Evolutionary conservation across 2,888 invertebrate genomes (phyloP).

Genomic region (Hypselothyrea guttata): DNA sequence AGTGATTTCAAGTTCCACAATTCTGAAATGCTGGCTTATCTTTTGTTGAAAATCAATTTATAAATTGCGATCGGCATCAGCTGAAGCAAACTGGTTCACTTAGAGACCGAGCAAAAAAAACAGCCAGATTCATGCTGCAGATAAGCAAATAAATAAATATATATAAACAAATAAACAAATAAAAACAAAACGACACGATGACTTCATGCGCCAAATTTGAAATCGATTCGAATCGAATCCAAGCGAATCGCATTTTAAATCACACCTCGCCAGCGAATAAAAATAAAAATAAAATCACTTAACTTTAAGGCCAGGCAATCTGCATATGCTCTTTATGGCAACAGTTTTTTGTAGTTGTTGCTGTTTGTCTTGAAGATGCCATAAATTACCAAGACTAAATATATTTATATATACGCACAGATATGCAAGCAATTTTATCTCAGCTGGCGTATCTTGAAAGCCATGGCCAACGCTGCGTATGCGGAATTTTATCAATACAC

Average conservation of each 20-base stretch:
- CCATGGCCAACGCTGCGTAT: slow-evolving; percentile 55
- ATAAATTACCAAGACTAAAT: slow-evolving; percentile 45
- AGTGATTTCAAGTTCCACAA: not conserved
- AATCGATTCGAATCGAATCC: slow-evolving; percentile 23
- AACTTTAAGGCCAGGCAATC: slow-evolving; percentile 32
- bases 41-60: slow-evolving; percentile 46
- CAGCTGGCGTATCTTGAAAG: slow-evolving; percentile 50
- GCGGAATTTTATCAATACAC: slow-evolving; percentile 64
- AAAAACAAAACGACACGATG: slow-evolving; percentile 39
- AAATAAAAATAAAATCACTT: slow-evolving; percentile 50
- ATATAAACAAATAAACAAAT: too few relatives aligned
- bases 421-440: slow-evolving; percentile 51
- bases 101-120: slow-evolving; percentile 46
- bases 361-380: slow-evolving; percentile 38
- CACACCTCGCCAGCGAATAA: slow-evolving; percentile 44
- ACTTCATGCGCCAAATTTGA: slow-evolving; percentile 58
- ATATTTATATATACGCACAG: slow-evolving; percentile 26
- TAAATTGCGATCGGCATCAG: slow-evolving; percentile 46
- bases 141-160: slow-evolving; percentile 35
- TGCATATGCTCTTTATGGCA: slow-evolving; percentile 44
- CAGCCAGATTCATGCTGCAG: slow-evolving; percentile 26
- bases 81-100: slow-evolving; percentile 62
- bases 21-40: slow-evolving; percentile 50
- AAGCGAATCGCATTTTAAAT: slow-evolving; percentile 54
- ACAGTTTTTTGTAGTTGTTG: not conserved